phyloP scores from a whole-genome alignment of 1,140 invertebrate genomes.

The Pseudomyrmex concolor region DNA sequence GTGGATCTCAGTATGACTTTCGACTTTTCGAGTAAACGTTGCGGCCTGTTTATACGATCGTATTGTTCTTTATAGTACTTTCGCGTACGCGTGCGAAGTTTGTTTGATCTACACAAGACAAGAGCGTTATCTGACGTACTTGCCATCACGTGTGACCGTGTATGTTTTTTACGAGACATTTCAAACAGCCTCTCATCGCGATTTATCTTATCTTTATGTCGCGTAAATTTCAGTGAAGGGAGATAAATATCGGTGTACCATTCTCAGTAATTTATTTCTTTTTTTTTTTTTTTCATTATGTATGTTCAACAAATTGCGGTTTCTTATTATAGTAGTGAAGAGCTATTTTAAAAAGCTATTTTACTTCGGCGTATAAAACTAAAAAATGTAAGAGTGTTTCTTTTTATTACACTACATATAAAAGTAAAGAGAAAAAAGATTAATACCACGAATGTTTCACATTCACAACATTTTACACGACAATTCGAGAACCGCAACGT shows the following conservation, averaged over 20 bases:
- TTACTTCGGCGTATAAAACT: background rate
- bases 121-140: constrained; percentile 17
- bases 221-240: background rate
- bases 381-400: background rate
- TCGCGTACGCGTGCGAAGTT: constrained; percentile 21
- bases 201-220: constrained; percentile 18
- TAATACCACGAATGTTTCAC: too few relatives aligned
- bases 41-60: constrained; percentile 17
- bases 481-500: background rate
- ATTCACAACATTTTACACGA: background rate
- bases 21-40: constrained; percentile 30
- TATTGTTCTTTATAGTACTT: constrained; percentile 42
- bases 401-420: background rate
- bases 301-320: too few relatives aligned
- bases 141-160: background rate
- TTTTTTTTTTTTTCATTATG: background rate
- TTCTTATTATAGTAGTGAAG: background rate
- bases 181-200: background rate
- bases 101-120: constrained; percentile 13
- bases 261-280: background rate
- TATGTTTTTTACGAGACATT: constrained; percentile 11
- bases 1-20: constrained; percentile 19
- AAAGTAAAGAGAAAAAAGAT: background rate
- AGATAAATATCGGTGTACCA: background rate
- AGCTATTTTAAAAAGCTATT: background rate